Percentiles rank a stretch among this genome's conserved stretches.
Evolutionary conservation across 2,797 vertebrate species (phyloP).

Genomic region (Mus caroli): DNA sequence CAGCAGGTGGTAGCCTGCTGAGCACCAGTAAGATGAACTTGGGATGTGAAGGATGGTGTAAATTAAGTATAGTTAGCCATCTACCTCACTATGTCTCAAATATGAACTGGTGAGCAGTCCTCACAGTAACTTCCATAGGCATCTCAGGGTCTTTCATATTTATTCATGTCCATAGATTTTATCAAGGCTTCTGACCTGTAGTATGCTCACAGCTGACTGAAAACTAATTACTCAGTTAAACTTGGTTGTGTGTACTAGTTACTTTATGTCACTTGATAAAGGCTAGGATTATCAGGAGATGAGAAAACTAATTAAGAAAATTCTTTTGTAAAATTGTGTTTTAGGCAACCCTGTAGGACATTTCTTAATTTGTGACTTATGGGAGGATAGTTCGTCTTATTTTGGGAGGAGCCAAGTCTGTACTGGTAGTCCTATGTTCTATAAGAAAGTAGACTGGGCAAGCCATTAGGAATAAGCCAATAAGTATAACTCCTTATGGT

Average conservation of each 20-base stretch:
- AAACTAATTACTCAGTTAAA: neutral
- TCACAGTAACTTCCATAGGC: neutral
- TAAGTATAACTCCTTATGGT: no score
- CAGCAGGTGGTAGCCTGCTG: accelerated
- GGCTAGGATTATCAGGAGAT: no score
- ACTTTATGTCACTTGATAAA: neutral
- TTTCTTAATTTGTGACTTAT: neutral
- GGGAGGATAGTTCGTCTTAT: accelerated
- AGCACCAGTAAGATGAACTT: neutral
- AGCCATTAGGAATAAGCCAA: neutral
- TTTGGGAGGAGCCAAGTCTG: neutral
- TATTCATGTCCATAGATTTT: neutral
- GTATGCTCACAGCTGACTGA: neutral
- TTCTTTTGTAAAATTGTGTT: neutral
- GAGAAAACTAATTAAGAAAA: neutral
- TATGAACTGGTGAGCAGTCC: accelerated
- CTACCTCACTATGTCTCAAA: neutral
- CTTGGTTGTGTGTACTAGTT: neutral
- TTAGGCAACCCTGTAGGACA: neutral
- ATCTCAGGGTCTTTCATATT: neutral
- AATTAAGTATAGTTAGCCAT: neutral
- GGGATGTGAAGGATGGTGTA: neutral
- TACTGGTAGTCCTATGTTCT: neutral
- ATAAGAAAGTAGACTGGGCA: neutral
- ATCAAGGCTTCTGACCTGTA: neutral